Percentiles rank a stretch among this genome's conserved stretches.
Conservation (phyloP, 1,140 invertebrate genomes). For the Platorchestia sp. region DNA sequence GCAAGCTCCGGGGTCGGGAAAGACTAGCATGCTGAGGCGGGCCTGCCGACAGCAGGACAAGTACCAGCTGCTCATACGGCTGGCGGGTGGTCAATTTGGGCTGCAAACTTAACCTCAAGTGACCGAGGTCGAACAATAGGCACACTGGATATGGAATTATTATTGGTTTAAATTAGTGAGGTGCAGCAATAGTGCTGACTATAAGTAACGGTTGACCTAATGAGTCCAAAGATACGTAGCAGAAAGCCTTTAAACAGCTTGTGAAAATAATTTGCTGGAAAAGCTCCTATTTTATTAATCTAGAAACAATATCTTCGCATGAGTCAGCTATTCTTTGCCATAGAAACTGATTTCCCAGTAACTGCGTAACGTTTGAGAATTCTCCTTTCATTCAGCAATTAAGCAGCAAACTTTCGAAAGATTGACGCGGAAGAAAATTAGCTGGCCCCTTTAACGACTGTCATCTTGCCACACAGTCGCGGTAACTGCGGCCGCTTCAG, state of each 20-base stretch:
- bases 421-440: neutral
- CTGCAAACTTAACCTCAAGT: neutral
- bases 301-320: neutral
- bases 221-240: neutral
- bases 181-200: neutral
- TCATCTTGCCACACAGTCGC: neutral
- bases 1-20: neutral
- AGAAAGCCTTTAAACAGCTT: neutral
- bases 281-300: neutral
- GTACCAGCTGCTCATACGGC: neutral
- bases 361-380: neutral
- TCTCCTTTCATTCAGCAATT: neutral
- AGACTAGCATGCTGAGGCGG: neutral
- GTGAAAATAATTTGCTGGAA: neutral
- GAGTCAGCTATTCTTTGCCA: neutral
- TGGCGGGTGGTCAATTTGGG: neutral
- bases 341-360: neutral
- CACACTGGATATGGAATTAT: neutral
- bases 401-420: neutral
- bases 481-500: neutral
- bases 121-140: neutral
- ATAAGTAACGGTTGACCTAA: neutral
- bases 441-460: neutral
- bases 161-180: neutral
- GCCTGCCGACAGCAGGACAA: neutral